Evolutionary conservation across 2,113 vertebrate species (phyloP), one percentile per base, ranked within the genome.

Genomic region (Dasyornis broadbenti): DNA sequence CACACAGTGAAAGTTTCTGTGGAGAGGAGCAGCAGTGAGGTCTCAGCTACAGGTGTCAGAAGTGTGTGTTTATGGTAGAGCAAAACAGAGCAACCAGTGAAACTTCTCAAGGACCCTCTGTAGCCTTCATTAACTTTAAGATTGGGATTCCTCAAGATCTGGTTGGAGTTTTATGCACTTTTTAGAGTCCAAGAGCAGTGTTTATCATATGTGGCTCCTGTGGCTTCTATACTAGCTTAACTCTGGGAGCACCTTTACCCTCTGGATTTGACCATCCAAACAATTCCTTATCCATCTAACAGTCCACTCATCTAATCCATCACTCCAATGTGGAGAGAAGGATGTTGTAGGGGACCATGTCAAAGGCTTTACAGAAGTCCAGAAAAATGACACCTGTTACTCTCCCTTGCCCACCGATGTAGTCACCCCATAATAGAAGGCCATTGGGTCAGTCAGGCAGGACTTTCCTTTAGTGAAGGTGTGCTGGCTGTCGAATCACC

Each of bases 211-310:
- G 18, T 37, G 27, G 7, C 31, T 68, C 27, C 22, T 33, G 18
- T 69, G 72, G 10, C 54, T 77, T 77, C 39, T 6, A 4, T 52
- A 52, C 27, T 50, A 37, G 20, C 21, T 71, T 61, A 37, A 45
- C 68, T 71, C 37, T 63, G 57, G 33, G 39, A 54, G 14, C 28
- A 53, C 33, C 27, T 53, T 19, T 78, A 6, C 15, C 19, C 15
- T 45, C 2, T 2, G 54, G 33, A 45, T 45, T 23, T 69, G 28
- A 23, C 27, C 0, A 0, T 69, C 54, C 19, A 53, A 15, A 12
- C 27, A 52, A 8, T 44, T 86, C 27, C 45, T 69, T 68, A 45
- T 21, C 54, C 45, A 44, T 77, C 18, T 59, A 6, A 23, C 33
- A 60, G 27, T 44, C 17, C 18, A 19, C 2, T 52, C 28, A 27